Evolutionary conservation across 2,888 invertebrate species (phyloP), one percentile per base, ranked within the genome.

Genomic region (Melanophora roralis): DNA sequence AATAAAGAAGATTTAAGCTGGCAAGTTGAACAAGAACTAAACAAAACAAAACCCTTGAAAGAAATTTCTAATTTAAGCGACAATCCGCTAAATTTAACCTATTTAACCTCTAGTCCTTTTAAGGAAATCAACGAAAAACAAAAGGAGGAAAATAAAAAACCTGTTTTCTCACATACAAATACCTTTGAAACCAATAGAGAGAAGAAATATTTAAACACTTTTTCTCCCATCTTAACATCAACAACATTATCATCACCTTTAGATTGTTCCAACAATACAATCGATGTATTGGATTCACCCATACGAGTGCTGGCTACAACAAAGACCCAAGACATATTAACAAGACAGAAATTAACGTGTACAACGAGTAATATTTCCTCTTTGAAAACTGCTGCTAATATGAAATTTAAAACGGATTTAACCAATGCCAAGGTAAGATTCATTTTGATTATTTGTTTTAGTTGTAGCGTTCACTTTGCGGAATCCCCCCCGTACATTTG

Each of bases 361-460:
- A 72, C 62, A 62, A 62, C 72, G 9, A 72, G 55, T 21, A 76
- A 40, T 32, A 34, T 73, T 73, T 80, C 78, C 59, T 78, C 81
- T 38, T 57, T 75, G 11, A 71, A 76, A 55, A 75, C 60, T 21
- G 79, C 78, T 69, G 74, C 82, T n/a, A n/a, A n/a, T 55, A 87
- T 87, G 88, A 87, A 88, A 83, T 84, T 85, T 60, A 85, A 86
- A 78, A 81, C 84, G 67, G 84, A 86, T 77, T 81, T 85, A 83
- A 84, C 85, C 85, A 86, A 82, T 69, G 85, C 84, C 87, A 87
- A 87, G 86, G 88, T 88, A 82, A 87, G 85, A 82, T 60, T 59
- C 11, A 27, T 68, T 77, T 40, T 57, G 34, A 55, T 47, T 62
- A 40, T 23, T 62, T 57, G n/a, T 49, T 78, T n/a, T 49, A 59